Percentiles rank a stretch among this genome's conserved stretches.
Evolutionary conservation across 30 jellyfish, hydroid and myxozoan species (phyloP).

Genomic region (Phacellophora camtschatica): DNA sequence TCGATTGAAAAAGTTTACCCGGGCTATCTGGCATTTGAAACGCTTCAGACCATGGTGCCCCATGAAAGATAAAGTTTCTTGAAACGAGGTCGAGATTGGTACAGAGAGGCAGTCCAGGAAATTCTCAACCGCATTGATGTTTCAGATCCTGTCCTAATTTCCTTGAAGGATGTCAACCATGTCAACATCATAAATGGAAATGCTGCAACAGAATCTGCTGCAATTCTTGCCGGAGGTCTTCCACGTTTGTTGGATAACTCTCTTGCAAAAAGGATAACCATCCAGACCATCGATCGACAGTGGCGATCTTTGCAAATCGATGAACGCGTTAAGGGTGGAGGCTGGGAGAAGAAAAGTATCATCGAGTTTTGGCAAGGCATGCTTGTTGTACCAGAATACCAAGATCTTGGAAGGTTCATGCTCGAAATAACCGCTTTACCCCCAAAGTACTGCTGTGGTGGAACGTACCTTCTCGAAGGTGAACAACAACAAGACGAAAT

Average conservation of each 20-base stretch:
- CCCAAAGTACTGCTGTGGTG: not conserved
- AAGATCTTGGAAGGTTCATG: conserved; percentile 7
- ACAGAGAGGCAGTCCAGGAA: conserved; percentile 40
- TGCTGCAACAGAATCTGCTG: not conserved
- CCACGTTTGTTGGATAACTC: not conserved
- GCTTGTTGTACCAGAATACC: conserved; percentile 1
- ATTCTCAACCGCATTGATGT: conserved; percentile 24
- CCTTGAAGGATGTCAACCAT: not conserved
- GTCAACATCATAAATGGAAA: not conserved
- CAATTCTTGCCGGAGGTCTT: not conserved
- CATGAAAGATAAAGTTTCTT: conserved; percentile 31
- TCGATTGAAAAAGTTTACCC: conserved; percentile 34
- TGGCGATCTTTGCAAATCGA: conserved; percentile 43
- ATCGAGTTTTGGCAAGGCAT: conserved; percentile 5
- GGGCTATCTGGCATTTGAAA: not conserved
- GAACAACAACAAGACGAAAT: too few species aligned
- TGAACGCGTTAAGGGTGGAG: not conserved
- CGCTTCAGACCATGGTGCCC: conserved; percentile 12
- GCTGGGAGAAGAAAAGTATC: not conserved
- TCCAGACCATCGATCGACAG: conserved; percentile 50
- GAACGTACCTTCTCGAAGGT: too few species aligned
- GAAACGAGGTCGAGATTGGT: conserved; percentile 48
- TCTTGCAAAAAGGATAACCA: too few species aligned
- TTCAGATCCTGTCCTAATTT: conserved; percentile 35
- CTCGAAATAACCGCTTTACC: conserved; percentile 5